Percentiles rank a stretch among this genome's conserved stretches.
Evolutionary conservation across 2,888 invertebrate genomes (phyloP).

Genomic region (Metellina segmentata): DNA sequence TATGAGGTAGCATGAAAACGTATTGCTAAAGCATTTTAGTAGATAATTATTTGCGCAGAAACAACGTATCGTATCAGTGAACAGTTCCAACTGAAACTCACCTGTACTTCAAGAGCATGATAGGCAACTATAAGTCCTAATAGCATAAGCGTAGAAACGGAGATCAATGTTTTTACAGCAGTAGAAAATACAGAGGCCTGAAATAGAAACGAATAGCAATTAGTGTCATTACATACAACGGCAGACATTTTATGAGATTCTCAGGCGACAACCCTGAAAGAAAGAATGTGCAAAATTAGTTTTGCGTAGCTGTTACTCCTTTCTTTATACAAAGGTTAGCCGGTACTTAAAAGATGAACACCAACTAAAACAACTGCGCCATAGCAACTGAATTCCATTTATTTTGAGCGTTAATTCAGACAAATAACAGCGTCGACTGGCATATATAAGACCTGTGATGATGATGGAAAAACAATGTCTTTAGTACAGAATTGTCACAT

Average conservation of each 20-base stretch:
- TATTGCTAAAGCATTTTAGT: no score
- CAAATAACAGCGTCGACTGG: no score
- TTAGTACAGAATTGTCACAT: no score
- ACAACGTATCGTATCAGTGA: no score
- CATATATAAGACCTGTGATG: no score
- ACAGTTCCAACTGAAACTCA: constrained; percentile 82
- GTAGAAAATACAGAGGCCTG: constrained; percentile 98
- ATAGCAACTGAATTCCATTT: no score
- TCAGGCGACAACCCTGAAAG: constrained; percentile 53
- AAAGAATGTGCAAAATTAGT: constrained; percentile 25
- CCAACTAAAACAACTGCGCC: no score
- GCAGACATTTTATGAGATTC: constrained; percentile 61
- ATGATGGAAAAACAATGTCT: no score
- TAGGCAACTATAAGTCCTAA: constrained; percentile 99
- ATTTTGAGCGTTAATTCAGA: background rate
- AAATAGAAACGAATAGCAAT: constrained; percentile 79
- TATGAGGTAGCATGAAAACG: no score
- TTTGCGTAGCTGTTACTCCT: constrained; percentile 12
- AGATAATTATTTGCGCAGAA: no score
- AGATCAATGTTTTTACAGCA: constrained; percentile 98
- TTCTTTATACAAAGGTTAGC: background rate
- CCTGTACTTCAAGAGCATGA: constrained; percentile 99
- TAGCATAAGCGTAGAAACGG: constrained; percentile 99
- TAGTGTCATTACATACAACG: constrained; percentile 57
- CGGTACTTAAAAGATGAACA: background rate